These are phyloP conservation scores for Porphyrio hochstetteri DNA, from an alignment of 2,113 vertebrate species.

Conservation along the genomic window DNA sequence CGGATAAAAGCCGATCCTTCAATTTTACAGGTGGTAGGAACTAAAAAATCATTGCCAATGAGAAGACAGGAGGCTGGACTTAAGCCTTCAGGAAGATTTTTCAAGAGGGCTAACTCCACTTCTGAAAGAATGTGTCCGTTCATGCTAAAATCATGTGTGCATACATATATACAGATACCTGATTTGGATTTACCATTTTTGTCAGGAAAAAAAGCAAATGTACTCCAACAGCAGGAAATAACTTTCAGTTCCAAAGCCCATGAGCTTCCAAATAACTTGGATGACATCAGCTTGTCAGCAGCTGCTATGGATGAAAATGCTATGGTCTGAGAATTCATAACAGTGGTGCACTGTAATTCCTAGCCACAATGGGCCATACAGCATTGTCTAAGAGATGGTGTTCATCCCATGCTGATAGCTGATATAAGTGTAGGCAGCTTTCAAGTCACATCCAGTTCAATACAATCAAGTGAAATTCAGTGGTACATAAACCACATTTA, in stretches of 20 bases:
- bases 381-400: background rate
- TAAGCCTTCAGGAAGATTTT: background rate
- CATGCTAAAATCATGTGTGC: background rate
- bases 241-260: background rate
- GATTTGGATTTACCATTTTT: background rate
- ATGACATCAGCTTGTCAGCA: background rate
- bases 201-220: background rate
- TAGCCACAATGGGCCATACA: background rate
- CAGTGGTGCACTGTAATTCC: background rate
- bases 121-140: background rate
- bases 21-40: background rate
- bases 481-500: background rate
- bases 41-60: background rate
- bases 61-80: background rate
- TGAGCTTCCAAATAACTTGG: background rate
- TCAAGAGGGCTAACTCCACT: background rate
- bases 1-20: background rate
- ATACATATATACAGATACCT: no score
- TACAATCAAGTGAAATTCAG: background rate
- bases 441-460: background rate
- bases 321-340: background rate
- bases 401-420: background rate
- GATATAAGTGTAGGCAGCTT: background rate
- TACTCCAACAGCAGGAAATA: background rate
- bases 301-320: background rate